A percentile compares a stretch with the other conserved stretches of the same genome.
Evolutionary conservation across 2,113 vertebrate species (phyloP).

Genomic region (Madoqua kirkii): DNA sequence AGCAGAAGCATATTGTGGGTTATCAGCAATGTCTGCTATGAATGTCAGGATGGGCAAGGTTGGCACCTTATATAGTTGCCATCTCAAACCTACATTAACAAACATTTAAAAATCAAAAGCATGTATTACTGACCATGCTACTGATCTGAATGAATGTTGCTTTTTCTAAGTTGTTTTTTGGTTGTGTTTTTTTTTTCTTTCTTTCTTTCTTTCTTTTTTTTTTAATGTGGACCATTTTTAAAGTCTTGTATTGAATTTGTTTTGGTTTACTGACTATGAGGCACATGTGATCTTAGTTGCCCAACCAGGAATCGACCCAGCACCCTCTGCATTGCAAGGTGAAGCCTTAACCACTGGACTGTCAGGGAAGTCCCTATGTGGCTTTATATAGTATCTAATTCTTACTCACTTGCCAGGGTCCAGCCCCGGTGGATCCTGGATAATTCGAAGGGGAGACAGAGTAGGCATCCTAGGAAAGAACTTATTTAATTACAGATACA

Average conservation of each 20-base stretch:
- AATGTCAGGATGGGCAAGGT: not conserved
- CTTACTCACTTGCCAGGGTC: not conserved
- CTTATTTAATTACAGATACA: too few species aligned
- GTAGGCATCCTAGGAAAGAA: too few species aligned
- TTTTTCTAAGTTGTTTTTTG: not conserved
- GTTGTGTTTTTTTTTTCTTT: not conserved
- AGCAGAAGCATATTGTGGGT: fast-evolving
- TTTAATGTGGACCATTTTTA: not conserved
- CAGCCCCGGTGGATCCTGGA: too few species aligned
- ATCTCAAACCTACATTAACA: not conserved
- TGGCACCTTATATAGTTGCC: not conserved
- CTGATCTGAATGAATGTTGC: not conserved
- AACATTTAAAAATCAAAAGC: not conserved
- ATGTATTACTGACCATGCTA: not conserved
- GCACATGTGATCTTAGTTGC: not conserved
- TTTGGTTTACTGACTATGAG: not conserved
- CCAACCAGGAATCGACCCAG: not conserved
- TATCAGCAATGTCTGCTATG: not conserved
- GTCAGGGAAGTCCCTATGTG: not conserved
- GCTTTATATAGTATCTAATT: not conserved
- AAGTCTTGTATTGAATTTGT: not conserved
- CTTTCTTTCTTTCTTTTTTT: not conserved
- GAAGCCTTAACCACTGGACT: not conserved
- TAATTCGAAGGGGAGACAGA: too few species aligned
- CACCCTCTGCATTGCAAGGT: not conserved